Base-by-base conservation (phyloP, 2,888 invertebrate genomes). In the Lissonota sp. region DNA sequence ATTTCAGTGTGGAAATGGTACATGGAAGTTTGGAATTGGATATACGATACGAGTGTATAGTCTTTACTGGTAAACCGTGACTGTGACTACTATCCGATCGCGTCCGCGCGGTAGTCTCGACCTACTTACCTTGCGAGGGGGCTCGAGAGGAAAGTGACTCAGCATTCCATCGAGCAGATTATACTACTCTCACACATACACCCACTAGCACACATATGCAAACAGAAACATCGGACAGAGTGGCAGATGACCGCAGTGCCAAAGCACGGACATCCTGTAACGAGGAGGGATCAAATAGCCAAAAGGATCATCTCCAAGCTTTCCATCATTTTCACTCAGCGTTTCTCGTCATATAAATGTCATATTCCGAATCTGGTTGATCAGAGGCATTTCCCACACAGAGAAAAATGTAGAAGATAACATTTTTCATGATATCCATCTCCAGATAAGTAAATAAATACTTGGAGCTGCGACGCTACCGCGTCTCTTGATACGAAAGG, bases 81-180 rank as follows among this genome's bases (percentile, higher is more conserved):
- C n/a, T n/a, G n/a, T n/a, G n/a, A n/a, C n/a, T n/a, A 44, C 53
- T 55, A 73, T 42, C 55, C 79, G 79, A 81, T 79, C 72, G 74
- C 67, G 72, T 77, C 76, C 81, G 75, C 81, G 75, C 83, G 82
- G 71, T 75, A 74, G 74, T 75, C 82, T 82, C 83, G 85, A 83
- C 85, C 85, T 81, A 85, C 85, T 85, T 85, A 71, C 39, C 55
- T 81, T 70, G 60, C 78, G 71, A 78, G 74, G 74, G 78, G 81
- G 71, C 78, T 76, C 80, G 79, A 85, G 85, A 85, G 83, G 85
- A 85, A 84, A 85, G 85, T 85, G 85, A 85, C 84, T 83, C 85
- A 83, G 85, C 85, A 85, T 84, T 84, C 84, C 84, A 85, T 74
- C 79, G 79, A 83, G 69, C 67, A 70, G 78, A 79, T 82, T 73